A percentile compares a stretch with the other conserved stretches of the same genome.
phyloP scores from a whole-genome alignment of 1,140 invertebrate genomes.

The Dreissena polymorpha region DNA sequence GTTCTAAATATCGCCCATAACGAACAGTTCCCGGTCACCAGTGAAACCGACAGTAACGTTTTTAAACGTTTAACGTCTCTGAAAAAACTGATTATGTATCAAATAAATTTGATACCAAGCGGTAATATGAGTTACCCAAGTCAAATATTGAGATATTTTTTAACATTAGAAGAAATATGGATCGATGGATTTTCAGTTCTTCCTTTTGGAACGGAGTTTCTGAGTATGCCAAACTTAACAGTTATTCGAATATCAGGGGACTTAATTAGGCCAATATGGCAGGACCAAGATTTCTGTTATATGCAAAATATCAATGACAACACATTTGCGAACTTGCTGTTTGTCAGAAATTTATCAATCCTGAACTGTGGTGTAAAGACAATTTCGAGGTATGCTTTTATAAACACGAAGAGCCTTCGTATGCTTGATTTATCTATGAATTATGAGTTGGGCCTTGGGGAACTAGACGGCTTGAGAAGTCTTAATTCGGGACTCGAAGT shows the following conservation, averaged over 20 bases:
- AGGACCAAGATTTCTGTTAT: background rate
- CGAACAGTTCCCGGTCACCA: slow-evolving; percentile 1
- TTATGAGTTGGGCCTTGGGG: background rate
- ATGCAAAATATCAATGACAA: background rate
- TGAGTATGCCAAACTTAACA: slow-evolving; percentile 12
- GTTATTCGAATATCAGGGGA: slow-evolving; percentile 23
- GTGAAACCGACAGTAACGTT: background rate
- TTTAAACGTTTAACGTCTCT: background rate
- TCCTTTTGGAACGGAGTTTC: slow-evolving; percentile 6
- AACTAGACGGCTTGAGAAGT: background rate
- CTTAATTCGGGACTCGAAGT: background rate
- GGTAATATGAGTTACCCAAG: background rate
- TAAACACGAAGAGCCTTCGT: background rate
- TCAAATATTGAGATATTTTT: background rate
- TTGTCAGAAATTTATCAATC: slow-evolving; percentile 17
- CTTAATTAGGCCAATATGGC: background rate
- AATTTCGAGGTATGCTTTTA: background rate
- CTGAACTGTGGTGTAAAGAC: slow-evolving; percentile 4
- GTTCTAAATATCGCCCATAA: slow-evolving; percentile 31
- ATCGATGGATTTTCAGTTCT: slow-evolving; percentile 27
- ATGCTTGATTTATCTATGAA: slow-evolving; percentile 37
- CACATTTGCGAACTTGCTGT: slow-evolving; percentile 4
- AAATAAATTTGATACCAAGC: slow-evolving; percentile 1
- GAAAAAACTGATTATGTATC: slow-evolving; percentile 30
- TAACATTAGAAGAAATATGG: slow-evolving; percentile 11